Evolutionary conservation across 2,888 invertebrate species (phyloP).

Genomic region (Stictocephala bisonia): DNA sequence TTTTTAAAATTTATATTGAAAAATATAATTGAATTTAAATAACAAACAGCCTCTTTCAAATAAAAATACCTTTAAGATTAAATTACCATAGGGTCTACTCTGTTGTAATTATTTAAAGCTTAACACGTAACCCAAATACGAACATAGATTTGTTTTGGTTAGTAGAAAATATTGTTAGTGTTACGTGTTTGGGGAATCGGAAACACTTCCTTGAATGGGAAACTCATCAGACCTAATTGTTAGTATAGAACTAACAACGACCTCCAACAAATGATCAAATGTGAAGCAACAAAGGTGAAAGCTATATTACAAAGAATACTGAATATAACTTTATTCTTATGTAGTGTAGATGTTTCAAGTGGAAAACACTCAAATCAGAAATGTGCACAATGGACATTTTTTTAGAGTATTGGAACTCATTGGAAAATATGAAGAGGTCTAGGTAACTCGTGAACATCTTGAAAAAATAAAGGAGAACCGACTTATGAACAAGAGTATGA

Average conservation of each 20-base stretch:
- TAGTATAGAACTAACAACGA: conserved; percentile 24
- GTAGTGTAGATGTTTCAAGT: conserved; percentile 36
- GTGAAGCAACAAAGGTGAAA: conserved; percentile 40
- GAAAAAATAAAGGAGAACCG: conserved; percentile 30
- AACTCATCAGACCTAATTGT: conserved; percentile 27
- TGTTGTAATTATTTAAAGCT: no score
- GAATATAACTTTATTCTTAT: conserved; percentile 28
- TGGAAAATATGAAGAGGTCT: conserved; percentile 29
- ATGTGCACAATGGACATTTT: conserved; percentile 43
- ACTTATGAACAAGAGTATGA: conserved; percentile 25
- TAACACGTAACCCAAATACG: no score
- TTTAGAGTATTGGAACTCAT: conserved; percentile 33
- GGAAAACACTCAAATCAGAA: conserved; percentile 19
- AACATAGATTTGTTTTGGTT: no score
- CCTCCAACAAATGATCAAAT: conserved; percentile 25
- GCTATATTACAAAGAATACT: conserved; percentile 36
- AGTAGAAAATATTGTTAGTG: no score
- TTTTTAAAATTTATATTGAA: no score
- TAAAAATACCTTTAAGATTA: no score
- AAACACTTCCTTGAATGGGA: conserved; percentile 35
- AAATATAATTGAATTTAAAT: no score
- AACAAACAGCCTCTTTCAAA: no score
- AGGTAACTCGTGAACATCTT: conserved; percentile 39
- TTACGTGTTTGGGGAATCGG: no score
- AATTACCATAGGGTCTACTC: no score